Percentiles rank a stretch among this genome's conserved stretches.
Conservation (phyloP, 2,797 vertebrate genomes). For the Anguilla anguilla region DNA sequence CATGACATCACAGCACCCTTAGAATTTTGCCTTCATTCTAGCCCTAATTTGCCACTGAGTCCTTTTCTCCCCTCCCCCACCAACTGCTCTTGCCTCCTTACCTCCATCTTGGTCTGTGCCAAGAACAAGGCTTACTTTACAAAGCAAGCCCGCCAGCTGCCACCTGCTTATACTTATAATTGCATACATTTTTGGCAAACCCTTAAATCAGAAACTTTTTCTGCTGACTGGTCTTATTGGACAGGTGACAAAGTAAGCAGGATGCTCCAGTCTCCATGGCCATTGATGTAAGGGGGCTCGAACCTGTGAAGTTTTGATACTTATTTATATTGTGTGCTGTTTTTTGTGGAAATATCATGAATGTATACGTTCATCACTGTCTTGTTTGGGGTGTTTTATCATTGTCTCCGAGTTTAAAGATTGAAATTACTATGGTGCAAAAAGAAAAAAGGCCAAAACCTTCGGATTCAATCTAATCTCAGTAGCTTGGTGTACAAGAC, state of each 20-base stretch:
- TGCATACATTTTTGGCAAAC: slow-evolving; percentile 1
- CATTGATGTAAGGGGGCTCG: background rate
- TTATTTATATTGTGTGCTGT: background rate
- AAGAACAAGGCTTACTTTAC: slow-evolving; percentile 21
- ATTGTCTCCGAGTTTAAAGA: background rate
- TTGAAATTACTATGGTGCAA: background rate
- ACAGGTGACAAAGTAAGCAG: background rate
- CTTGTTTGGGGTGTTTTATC: background rate
- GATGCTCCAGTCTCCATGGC: background rate
- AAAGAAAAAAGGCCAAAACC: background rate
- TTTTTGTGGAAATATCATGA: background rate
- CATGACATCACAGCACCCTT: background rate
- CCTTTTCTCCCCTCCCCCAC: slow-evolving; percentile 28
- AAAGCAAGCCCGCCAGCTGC: background rate
- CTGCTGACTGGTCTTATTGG: slow-evolving; percentile 10
- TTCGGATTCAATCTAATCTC: background rate
- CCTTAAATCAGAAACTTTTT: slow-evolving; percentile 8
- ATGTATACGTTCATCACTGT: background rate
- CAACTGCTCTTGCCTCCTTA: background rate
- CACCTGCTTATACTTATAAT: slow-evolving; percentile 13
- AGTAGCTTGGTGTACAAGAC: background rate
- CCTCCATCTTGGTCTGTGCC: background rate
- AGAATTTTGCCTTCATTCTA: background rate
- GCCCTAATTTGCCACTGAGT: background rate
- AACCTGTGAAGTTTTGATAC: background rate